A percentile compares a stretch with the other conserved stretches of the same genome.
These are phyloP conservation scores for Cheilosia impressa DNA, from an alignment of 2,888 invertebrate species.

Conservation along the genomic window DNA sequence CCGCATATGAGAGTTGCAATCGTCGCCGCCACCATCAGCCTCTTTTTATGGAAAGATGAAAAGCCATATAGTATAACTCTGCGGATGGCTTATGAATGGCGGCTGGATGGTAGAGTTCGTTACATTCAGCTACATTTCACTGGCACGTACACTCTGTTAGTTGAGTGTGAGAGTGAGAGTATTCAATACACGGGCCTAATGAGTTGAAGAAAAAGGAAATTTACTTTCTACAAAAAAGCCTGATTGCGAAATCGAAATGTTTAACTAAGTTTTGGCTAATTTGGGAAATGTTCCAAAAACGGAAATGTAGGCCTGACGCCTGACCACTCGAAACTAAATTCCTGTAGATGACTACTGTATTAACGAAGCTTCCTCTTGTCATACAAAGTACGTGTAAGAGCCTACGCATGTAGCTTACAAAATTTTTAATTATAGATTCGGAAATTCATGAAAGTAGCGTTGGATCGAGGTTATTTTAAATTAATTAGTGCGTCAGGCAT, in stretches of 20 bases:
- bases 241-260: neutral
- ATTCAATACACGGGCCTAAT: slow-evolving; percentile 30
- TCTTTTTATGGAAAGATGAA: slow-evolving; percentile 47
- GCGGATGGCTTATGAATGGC: slow-evolving; percentile 49
- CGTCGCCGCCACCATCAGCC: slow-evolving; percentile 9
- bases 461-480: too few species aligned
- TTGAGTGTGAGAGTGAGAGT: slow-evolving; percentile 31
- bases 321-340: too few species aligned
- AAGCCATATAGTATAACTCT: slow-evolving; percentile 21
- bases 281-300: too few species aligned
- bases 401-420: too few species aligned
- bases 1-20: slow-evolving; percentile 28
- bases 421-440: too few species aligned
- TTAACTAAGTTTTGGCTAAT: too few species aligned
- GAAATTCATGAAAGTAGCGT: too few species aligned
- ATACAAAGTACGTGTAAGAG: too few species aligned
- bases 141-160: slow-evolving; percentile 9
- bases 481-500: too few species aligned
- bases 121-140: slow-evolving; percentile 23
- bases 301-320: neutral
- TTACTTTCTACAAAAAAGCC: slow-evolving; percentile 38
- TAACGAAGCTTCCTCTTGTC: too few species aligned
- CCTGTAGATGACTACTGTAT: too few species aligned
- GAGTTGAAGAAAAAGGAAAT: slow-evolving; percentile 41
- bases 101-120: slow-evolving; percentile 7